Percentiles rank a stretch among this genome's conserved stretches.
Evolutionary conservation across 2,888 invertebrate genomes (phyloP).

Genomic region (Peribatodes rhomboidaria): DNA sequence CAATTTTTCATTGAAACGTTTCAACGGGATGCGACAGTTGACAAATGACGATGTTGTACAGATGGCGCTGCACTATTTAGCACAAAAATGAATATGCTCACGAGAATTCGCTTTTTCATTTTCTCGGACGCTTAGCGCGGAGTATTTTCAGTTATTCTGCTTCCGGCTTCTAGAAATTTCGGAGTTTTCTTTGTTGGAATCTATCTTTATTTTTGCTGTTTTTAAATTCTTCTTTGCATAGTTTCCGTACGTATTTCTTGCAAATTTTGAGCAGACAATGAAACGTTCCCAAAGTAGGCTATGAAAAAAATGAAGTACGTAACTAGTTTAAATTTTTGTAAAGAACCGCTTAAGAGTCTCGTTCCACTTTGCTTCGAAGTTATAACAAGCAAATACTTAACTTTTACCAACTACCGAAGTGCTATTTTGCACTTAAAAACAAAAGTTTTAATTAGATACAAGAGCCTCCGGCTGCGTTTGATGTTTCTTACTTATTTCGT

Average conservation of each 20-base stretch:
- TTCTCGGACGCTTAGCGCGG: constrained; percentile 11
- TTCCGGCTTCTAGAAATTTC: neutral
- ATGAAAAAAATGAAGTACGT: constrained; percentile 23
- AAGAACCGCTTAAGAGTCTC: constrained; percentile 39
- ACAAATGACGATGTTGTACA: constrained; percentile 56
- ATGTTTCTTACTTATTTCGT: constrained; percentile 38
- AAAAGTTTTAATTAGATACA: constrained; percentile 67
- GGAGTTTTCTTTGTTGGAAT: neutral
- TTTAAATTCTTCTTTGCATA: neutral
- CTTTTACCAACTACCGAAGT: constrained; percentile 55
- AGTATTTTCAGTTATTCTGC: constrained; percentile 36
- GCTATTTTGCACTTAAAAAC: constrained; percentile 60
- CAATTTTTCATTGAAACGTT: constrained; percentile 48
- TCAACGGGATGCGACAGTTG: constrained; percentile 50
- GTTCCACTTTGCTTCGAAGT: constrained; percentile 52
- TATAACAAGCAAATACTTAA: constrained; percentile 64
- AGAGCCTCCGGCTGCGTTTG: constrained; percentile 52
- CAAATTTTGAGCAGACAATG: constrained; percentile 5
- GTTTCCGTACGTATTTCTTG: neutral
- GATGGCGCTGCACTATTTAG: constrained; percentile 42
- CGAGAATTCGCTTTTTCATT: constrained; percentile 12
- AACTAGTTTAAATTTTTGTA: constrained; percentile 33
- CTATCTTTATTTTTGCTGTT: neutral
- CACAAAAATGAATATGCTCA: constrained; percentile 31
- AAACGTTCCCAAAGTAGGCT: constrained; percentile 8